Evolutionary conservation across 1,140 invertebrate genomes (phyloP).

Genomic region (Sinonovacula constricta): DNA sequence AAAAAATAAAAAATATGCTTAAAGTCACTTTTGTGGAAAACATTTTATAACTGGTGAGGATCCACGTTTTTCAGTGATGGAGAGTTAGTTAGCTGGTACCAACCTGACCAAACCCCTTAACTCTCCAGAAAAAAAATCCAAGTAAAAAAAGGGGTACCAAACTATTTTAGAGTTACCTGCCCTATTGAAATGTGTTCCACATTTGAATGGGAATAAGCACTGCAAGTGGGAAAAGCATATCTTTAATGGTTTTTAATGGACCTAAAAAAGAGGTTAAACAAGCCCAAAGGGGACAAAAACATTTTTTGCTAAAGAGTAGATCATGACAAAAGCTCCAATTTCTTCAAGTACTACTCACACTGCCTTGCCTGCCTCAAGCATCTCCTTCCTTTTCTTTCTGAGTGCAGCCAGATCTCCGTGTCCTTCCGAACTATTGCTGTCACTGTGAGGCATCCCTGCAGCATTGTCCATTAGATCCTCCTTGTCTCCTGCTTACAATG

Average conservation of each 20-base stretch:
- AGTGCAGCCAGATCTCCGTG: conserved; percentile 36
- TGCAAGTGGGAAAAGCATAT: background rate
- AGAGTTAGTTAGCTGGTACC: too few relatives aligned
- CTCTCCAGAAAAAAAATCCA: too few relatives aligned
- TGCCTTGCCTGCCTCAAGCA: conserved; percentile 54
- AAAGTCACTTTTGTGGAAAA: too few relatives aligned
- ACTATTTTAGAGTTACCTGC: background rate
- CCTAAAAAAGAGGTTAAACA: background rate
- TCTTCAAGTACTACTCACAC: conserved; percentile 45
- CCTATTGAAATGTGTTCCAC: background rate
- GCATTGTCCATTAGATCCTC: conserved; percentile 55
- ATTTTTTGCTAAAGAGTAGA: too few relatives aligned
- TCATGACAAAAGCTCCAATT: background rate
- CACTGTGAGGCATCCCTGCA: conserved; percentile 19
- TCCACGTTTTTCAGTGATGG: too few relatives aligned
- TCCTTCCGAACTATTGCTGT: conserved; percentile 22
- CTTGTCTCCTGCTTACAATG: conserved; percentile 57
- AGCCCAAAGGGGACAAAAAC: too few relatives aligned
- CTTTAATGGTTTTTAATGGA: background rate
- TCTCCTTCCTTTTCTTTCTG: conserved; percentile 40
- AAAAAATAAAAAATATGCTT: too few relatives aligned
- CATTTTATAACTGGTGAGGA: too few relatives aligned
- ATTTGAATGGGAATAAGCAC: background rate
- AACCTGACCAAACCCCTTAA: too few relatives aligned
- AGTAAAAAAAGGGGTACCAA: too few relatives aligned